Conservation (phyloP, 1,140 invertebrate genomes). For the Capitella teleta region DNA sequence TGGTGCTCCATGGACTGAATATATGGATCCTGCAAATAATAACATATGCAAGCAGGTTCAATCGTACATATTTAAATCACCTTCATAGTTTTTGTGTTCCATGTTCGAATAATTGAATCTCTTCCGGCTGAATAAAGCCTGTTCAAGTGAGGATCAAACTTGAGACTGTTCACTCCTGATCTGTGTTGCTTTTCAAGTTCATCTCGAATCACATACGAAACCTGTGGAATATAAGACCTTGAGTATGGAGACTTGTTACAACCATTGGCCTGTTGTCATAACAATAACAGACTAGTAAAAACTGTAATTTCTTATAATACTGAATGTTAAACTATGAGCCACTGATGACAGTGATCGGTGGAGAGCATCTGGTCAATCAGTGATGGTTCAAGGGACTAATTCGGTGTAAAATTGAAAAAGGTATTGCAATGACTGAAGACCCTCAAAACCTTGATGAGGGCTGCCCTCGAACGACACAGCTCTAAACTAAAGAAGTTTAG, state of each 20-base stretch:
- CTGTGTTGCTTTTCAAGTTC: constrained; percentile 86
- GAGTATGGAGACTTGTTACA: constrained; percentile 6
- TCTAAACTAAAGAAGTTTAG: no score
- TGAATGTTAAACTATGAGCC: no score
- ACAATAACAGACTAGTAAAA: no score
- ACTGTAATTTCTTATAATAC: no score
- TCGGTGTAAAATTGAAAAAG: no score
- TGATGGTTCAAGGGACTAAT: not conserved
- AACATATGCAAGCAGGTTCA: not conserved
- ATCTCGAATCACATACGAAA: constrained; percentile 96
- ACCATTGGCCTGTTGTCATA: not conserved
- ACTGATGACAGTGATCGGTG: not conserved
- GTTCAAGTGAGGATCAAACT: constrained; percentile 76
- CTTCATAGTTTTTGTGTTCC: constrained; percentile 54
- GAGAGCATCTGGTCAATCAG: not conserved
- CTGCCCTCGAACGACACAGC: no score
- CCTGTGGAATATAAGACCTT: no score
- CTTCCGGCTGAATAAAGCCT: constrained; percentile 93
- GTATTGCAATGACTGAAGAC: no score
- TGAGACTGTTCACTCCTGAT: constrained; percentile 90
- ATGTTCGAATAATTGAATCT: constrained; percentile 95
- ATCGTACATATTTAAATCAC: constrained; percentile 18
- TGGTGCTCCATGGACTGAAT: constrained; percentile 86
- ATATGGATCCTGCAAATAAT: constrained; percentile 59
- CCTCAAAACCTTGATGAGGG: no score